Percentiles rank a stretch among this genome's conserved stretches.
Evolutionary conservation across 2,888 invertebrate genomes (phyloP).

Genomic region (Drosophila austrosaltans): DNA sequence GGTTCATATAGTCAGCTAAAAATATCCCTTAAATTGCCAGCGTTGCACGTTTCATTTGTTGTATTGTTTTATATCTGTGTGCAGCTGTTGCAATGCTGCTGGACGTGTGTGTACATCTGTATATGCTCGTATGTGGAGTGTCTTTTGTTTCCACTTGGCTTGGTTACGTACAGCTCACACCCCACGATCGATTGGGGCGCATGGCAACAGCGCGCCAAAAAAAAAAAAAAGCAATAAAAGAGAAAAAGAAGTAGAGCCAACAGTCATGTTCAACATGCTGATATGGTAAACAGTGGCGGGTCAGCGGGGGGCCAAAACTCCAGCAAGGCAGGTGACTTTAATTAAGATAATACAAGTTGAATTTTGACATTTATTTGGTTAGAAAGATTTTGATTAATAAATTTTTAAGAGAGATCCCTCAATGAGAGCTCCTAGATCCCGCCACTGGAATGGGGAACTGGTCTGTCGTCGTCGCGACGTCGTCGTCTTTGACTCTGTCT

Average conservation of each 20-base stretch:
- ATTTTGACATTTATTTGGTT: background rate
- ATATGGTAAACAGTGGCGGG: conserved; percentile 29
- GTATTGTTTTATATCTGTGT: conserved; percentile 5
- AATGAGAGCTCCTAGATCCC: conserved; percentile 29
- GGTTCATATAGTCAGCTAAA: conserved; percentile 21
- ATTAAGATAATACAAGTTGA: background rate
- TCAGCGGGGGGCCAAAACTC: background rate
- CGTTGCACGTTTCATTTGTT: conserved; percentile 32
- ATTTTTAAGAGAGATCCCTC: background rate
- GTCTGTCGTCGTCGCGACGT: conserved; percentile 38
- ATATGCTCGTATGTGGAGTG: background rate
- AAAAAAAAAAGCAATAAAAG: background rate
- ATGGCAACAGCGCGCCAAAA: conserved; percentile 51
- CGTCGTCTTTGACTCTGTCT: conserved; percentile 24
- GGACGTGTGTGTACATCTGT: background rate
- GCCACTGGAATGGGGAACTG: conserved; percentile 50
- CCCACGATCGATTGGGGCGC: conserved; percentile 32
- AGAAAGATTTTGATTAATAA: background rate
- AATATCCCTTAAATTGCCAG: conserved; percentile 42
- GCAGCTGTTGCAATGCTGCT: conserved; percentile 45
- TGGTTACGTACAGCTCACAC: conserved; percentile 26
- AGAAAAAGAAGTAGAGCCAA: conserved; percentile 35
- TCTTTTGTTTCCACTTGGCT: conserved; percentile 22
- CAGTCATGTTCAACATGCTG: conserved; percentile 44
- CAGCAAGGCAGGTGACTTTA: background rate